Evolutionary conservation across 1,140 invertebrate genomes (phyloP), one percentile per base, ranked within the genome.

Genomic region (Sinonovacula constricta): DNA sequence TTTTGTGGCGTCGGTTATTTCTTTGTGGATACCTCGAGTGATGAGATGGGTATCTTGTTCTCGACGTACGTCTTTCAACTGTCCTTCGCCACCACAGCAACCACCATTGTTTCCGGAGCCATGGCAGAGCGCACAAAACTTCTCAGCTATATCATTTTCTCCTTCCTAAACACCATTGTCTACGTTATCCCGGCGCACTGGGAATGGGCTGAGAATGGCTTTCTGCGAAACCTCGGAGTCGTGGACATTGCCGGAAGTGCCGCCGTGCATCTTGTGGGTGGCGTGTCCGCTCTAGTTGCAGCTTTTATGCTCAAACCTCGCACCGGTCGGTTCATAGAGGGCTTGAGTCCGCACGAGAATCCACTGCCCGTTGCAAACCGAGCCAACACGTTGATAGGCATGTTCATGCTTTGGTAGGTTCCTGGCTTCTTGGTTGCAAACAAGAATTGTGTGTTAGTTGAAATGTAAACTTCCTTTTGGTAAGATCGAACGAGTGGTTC

Each of bases 181-280:
- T 98, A 98, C 89, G 97, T 96, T 87, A 93, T 98, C 71, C 96
- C 97, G 0, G 96, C 96, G n/a, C 95, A 96, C n/a, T 97, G 96
- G 96, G 93, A 96, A 12, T 88, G 86, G 85, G 81, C 70, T 5
- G 26, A 56, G 10, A 76, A 82, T 53, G 85, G 84, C 15, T 87
- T 85, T 77, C 68, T 88, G 7, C 39, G 76, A 15, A 67, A 71
- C 24, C 62, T 88, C 1, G 85, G 84, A 5, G 65, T 74, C 33
- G 76, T 91, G 39, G 90, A 90, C 85, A 54, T 97, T 31, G 87
- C 95, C n/a, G 96, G 96, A 10, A 83, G 95, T 36, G 96, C 96
- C 10, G 95, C 95, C 12, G 97, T 99, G 0, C 97, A 99, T 92
- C 91, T 98, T 14, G 95, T 97, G 66, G 97, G 96, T 88, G 94